These are phyloP conservation scores for Lucilia cuprina DNA, from an alignment of 1,140 invertebrate species.

Conservation along the genomic window DNA sequence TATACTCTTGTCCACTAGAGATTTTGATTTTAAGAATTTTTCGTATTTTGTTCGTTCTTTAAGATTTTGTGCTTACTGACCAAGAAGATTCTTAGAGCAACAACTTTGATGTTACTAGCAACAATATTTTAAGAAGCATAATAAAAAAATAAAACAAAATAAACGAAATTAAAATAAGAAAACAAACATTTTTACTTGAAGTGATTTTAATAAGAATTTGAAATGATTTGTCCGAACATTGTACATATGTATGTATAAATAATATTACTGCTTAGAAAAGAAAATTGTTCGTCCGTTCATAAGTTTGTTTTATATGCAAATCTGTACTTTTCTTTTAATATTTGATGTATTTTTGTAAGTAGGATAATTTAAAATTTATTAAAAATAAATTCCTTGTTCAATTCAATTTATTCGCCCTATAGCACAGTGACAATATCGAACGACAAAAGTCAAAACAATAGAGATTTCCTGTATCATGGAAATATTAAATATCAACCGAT, in stretches of 20 bases:
- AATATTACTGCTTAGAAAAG: background rate
- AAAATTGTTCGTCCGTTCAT: too few species aligned
- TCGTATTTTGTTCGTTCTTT: background rate
- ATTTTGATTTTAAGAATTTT: background rate
- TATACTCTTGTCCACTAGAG: background rate
- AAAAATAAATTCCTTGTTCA: too few species aligned
- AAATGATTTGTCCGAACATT: background rate
- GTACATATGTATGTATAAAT: background rate
- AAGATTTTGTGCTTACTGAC: background rate
- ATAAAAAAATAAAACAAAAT: background rate
- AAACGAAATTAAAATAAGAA: background rate
- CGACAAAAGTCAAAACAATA: too few species aligned
- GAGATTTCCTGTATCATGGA: too few species aligned
- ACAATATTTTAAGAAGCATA: background rate
- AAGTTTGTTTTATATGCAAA: too few species aligned
- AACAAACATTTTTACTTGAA: slow-evolving; percentile 6
- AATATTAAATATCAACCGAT: too few species aligned
- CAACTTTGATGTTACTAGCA: background rate
- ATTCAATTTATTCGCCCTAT: too few species aligned
- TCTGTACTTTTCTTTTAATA: too few species aligned
- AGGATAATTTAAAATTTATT: too few species aligned
- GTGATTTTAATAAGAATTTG: slow-evolving; percentile 9
- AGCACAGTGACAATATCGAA: too few species aligned
- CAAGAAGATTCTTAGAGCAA: background rate
- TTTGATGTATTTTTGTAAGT: too few species aligned